Evolutionary conservation across 2,797 vertebrate species (phyloP).

Genomic region (Nyctalus aviator): DNA sequence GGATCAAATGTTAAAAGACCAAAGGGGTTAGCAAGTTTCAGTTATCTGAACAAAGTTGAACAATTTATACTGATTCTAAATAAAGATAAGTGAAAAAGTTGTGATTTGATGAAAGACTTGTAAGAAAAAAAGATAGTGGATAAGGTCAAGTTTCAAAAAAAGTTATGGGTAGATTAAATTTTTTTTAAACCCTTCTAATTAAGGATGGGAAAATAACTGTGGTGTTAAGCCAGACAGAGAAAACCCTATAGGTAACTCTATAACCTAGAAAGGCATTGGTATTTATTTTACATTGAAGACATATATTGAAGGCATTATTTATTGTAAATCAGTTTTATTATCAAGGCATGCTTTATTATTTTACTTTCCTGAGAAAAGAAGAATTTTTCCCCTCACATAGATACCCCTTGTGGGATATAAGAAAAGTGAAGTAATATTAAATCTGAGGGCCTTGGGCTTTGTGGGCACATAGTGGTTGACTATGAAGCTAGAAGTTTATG

Average conservation of each 20-base stretch:
- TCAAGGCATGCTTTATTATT: neutral
- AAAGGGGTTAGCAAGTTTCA: neutral
- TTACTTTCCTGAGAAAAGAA: conserved; percentile 30
- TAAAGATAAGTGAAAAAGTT: conserved; percentile 35
- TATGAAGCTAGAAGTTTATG: neutral
- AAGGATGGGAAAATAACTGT: neutral
- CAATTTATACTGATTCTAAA: conserved; percentile 41
- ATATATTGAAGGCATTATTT: neutral
- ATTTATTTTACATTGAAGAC: too few relatives aligned
- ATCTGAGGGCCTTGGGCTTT: neutral
- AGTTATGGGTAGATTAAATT: neutral
- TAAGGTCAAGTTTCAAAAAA: neutral
- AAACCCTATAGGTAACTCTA: conserved; percentile 12
- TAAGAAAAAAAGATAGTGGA: neutral
- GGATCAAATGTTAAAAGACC: neutral
- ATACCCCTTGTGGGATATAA: neutral
- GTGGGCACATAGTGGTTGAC: neutral
- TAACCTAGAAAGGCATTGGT: conserved; percentile 26
- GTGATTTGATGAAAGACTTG: neutral
- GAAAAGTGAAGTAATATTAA: neutral
- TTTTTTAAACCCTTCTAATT: neutral
- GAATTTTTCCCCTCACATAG: neutral
- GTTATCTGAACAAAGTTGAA: neutral
- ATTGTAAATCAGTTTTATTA: conserved; percentile 42
- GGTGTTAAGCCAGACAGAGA: conserved; percentile 39